phyloP scores from a whole-genome alignment of 2,113 vertebrate genomes.

The Megatriorchis doriae region DNA sequence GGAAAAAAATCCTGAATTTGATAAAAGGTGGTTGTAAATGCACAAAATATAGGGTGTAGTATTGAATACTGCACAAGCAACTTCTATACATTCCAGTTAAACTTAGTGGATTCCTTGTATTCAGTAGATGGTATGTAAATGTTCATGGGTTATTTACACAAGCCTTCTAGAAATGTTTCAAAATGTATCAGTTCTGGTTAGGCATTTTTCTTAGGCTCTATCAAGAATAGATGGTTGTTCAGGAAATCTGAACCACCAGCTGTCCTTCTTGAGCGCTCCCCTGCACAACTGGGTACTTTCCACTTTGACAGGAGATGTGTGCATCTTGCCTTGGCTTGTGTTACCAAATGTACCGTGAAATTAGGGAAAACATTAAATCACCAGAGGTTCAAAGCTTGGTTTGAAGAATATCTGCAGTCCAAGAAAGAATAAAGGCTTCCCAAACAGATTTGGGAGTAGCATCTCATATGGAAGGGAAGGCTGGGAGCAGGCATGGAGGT shows the following conservation, averaged over 20 bases:
- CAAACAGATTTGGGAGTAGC: neutral
- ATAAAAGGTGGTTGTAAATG: neutral
- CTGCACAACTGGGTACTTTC: neutral
- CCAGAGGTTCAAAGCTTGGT: neutral
- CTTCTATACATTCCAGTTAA: neutral
- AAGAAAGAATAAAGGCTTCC: neutral
- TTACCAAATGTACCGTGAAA: rapidly evolving
- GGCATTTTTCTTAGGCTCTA: neutral
- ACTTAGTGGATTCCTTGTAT: neutral
- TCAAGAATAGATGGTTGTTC: neutral
- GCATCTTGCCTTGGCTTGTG: neutral
- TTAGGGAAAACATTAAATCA: neutral
- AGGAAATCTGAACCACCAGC: neutral
- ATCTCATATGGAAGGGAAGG: neutral
- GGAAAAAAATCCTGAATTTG: neutral
- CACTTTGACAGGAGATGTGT: neutral
- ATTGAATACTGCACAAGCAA: neutral
- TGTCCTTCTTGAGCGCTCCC: neutral
- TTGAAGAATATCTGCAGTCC: neutral
- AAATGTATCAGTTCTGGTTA: neutral
- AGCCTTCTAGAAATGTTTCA: neutral
- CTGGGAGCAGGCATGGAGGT: neutral
- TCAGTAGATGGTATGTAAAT: neutral
- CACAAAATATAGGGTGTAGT: neutral
- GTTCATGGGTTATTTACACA: neutral